Base-by-base conservation (phyloP, 2,888 invertebrate genomes). In the Limenitis camilla region DNA sequence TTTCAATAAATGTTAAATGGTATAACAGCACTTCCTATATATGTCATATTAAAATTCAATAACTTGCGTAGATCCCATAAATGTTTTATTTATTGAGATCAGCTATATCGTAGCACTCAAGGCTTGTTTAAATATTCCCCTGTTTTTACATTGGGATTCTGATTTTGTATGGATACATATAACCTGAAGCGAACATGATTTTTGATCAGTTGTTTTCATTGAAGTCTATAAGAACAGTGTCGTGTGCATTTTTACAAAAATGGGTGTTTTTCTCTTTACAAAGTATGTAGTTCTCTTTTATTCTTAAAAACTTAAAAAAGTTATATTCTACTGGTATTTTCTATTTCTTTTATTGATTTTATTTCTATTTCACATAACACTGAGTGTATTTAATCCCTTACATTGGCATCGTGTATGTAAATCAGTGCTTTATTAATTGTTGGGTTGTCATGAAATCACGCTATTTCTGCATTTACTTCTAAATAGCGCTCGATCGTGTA, bases 71-170 rank as follows among this genome's bases (percentile, higher is more conserved):
- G 67, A 62, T 61, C 64, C 67, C 80, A 81, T 64, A 62, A 52
- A 83, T 84, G 74, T 79, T 72, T 82, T 70, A 84, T 84, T 79
- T 77, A 84, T 84, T 69, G 68, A 56, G 53, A 59, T 56, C 61
- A 53, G 59, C 59, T 59, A 53, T 55, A 38, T 5, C 30, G 52
- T 57, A 53, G 33, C 48, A 45, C 40, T 62, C 74, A 80, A 71
- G 71, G 66, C 63, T 48, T 60, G 55, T 64, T 71, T 58, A 54
- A 50, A 56, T 46, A 40, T 61, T 46, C 56, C 52, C 47, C 54
- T 55, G 55, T 68, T 71, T 71, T 71, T 68, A 64, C 52, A 59
- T 53, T 60, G 57, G 67, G 58, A 64, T 69, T 64, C 62, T 53
- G 64, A 72, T 73, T 74, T 68, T 60, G 66, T 71, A 71, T 69